These are phyloP conservation scores for Leptinotarsa undecemlineata DNA, from an alignment of 1,140 invertebrate genomes.

Conservation along the genomic window DNA sequence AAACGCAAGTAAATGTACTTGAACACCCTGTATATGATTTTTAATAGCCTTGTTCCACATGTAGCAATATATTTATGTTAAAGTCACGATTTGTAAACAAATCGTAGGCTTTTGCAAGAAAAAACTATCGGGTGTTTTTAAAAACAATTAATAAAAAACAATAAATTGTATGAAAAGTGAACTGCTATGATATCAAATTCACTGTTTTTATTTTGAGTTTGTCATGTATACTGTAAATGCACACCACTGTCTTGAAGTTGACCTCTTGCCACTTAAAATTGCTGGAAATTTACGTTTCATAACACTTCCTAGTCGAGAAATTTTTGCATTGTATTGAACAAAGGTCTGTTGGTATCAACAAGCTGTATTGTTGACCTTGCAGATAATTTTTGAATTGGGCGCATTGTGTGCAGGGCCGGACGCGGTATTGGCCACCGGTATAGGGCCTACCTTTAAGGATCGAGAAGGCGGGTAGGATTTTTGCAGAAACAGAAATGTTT, in stretches of 20 bases:
- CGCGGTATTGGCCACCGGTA: too few species aligned
- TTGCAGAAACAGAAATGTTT: too few species aligned
- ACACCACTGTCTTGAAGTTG: neutral
- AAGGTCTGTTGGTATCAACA: too few species aligned
- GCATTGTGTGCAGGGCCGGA: too few species aligned
- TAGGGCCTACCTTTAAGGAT: too few species aligned
- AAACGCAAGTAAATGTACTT: neutral
- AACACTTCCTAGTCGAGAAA: too few species aligned
- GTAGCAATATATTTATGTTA: neutral
- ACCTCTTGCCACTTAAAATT: neutral
- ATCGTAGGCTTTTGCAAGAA: neutral
- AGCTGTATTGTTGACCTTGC: too few species aligned
- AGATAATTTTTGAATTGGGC: too few species aligned
- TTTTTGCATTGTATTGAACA: too few species aligned
- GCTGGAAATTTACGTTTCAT: neutral
- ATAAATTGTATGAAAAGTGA: neutral
- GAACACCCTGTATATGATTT: conserved; percentile 5
- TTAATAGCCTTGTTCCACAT: conserved; percentile 2
- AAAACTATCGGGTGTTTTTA: neutral
- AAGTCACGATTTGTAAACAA: neutral
- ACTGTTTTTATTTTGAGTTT: neutral
- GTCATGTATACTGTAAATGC: neutral
- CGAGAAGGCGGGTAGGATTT: too few species aligned
- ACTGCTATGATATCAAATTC: neutral
- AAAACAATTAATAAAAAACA: neutral